phyloP scores from a whole-genome alignment of 2,113 vertebrate genomes.

The Laticauda laticaudata region DNA sequence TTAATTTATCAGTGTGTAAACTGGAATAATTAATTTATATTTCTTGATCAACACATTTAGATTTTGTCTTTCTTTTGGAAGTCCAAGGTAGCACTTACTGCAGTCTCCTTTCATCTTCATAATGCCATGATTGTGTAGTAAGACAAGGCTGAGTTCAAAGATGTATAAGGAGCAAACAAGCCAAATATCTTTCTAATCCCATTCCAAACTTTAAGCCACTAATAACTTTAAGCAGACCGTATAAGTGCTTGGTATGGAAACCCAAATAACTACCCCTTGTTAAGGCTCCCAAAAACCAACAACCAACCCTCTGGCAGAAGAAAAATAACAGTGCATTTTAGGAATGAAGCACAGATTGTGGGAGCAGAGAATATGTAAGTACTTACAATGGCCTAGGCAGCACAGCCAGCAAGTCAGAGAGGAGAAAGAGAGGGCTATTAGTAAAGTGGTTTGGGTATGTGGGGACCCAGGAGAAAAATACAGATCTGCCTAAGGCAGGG shows the following conservation, averaged over 20 bases:
- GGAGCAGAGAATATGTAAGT: conserved; percentile 8
- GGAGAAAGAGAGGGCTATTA: conserved; percentile 53
- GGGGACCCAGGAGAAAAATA: not conserved
- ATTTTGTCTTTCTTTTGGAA: not conserved
- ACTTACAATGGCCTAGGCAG: conserved; percentile 65
- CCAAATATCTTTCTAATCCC: not conserved
- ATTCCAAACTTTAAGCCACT: not conserved
- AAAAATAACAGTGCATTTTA: not conserved
- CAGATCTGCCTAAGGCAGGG: not conserved
- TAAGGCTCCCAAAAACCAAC: not conserved
- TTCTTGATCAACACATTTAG: not conserved
- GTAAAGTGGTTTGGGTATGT: not conserved
- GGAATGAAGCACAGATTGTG: not conserved
- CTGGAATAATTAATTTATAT: not conserved
- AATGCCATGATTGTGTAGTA: not conserved
- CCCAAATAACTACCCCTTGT: not conserved
- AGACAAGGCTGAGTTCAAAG: not conserved
- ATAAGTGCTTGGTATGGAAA: not conserved
- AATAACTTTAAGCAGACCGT: not conserved
- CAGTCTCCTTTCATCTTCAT: not conserved
- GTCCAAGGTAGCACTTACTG: not conserved
- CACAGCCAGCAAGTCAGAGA: conserved; percentile 24
- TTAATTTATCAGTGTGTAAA: not conserved
- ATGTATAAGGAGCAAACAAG: not conserved
- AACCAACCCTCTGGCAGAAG: not conserved